Percentiles rank a stretch among this genome's conserved stretches.
phyloP scores from a whole-genome alignment of 2,797 vertebrate genomes.

The Sebastes minor region DNA sequence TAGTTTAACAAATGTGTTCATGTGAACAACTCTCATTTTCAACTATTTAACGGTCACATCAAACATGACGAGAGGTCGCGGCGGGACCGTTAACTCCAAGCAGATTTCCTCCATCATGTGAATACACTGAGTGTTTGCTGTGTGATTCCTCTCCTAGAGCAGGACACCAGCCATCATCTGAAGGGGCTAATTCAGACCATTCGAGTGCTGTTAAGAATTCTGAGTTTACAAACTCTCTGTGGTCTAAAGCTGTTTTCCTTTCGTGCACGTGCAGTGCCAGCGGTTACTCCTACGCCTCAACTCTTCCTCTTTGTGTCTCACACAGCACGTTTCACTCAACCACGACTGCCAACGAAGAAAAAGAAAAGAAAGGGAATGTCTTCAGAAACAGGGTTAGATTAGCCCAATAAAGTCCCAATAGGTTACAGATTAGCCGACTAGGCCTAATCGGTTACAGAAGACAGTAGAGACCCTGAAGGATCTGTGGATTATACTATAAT shows the following conservation, averaged over 20 bases:
- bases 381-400: background rate
- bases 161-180: background rate
- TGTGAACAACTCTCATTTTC: background rate
- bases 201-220: background rate
- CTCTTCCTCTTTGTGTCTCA: conserved; percentile 22
- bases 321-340: background rate
- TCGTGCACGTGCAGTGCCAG: conserved; percentile 10
- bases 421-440: too few species aligned
- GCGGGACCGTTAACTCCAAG: too few species aligned
- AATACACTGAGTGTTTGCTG: too few species aligned
- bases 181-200: background rate
- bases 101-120: too few species aligned
- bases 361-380: background rate
- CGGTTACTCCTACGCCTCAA: background rate
- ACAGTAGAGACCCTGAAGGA: too few species aligned
- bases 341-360: background rate
- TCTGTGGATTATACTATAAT: too few species aligned
- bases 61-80: background rate
- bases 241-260: conserved; percentile 19
- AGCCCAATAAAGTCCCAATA: background rate
- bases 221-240: conserved; percentile 7
- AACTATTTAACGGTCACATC: background rate
- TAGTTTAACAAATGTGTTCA: background rate
- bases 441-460: too few species aligned
- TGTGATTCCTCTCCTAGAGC: too few species aligned